Evolutionary conservation across 2,797 vertebrate genomes (phyloP).

Genomic region (Eulemur mongoz): DNA sequence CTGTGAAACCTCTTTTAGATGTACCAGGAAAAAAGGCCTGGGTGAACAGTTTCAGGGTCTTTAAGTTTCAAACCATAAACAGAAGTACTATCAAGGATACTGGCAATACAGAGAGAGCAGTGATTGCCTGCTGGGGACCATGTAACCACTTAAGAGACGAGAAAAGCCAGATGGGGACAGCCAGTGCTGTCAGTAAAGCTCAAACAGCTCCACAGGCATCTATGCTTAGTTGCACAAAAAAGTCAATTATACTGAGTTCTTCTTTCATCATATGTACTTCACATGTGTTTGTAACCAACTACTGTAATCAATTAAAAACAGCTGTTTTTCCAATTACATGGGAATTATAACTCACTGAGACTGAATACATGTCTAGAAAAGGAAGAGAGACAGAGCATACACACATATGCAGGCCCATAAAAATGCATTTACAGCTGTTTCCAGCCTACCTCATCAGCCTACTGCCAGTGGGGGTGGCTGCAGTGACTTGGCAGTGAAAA

Average conservation of each 20-base stretch:
- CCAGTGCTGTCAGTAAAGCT: slow-evolving; percentile 44
- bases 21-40: neutral
- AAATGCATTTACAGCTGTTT: neutral
- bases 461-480: neutral
- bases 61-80: slow-evolving; percentile 46
- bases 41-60: neutral
- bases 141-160: slow-evolving; percentile 31
- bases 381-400: neutral
- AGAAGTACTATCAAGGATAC: slow-evolving; percentile 13
- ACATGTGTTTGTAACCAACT: slow-evolving; percentile 57
- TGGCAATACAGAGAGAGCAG: slow-evolving; percentile 22
- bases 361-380: slow-evolving; percentile 22
- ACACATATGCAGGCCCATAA: neutral
- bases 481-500: slow-evolving; percentile 30
- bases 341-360: slow-evolving; percentile 5
- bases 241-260: slow-evolving; percentile 38
- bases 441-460: neutral
- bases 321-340: slow-evolving; percentile 54
- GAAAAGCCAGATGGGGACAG: slow-evolving; percentile 38
- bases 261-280: slow-evolving; percentile 51
- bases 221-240: slow-evolving; percentile 17
- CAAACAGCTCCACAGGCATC: neutral
- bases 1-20: neutral
- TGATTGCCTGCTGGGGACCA: neutral
- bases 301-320: slow-evolving; percentile 65